phyloP scores from a whole-genome alignment of 2,888 invertebrate genomes.

The Sympetrum striolatum region DNA sequence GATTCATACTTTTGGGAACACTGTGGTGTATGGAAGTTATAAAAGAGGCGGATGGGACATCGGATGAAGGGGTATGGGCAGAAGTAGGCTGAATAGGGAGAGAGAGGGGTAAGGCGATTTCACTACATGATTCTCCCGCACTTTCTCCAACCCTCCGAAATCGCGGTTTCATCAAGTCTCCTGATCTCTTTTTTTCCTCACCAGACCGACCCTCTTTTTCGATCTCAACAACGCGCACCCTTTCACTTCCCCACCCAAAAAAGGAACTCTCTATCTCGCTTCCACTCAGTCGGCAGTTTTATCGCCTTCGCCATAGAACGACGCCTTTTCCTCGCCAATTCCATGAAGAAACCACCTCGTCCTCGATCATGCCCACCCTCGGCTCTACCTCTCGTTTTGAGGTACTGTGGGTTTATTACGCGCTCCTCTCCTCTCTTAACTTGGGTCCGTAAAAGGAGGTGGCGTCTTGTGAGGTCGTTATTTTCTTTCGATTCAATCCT shows the following conservation, averaged over 20 bases:
- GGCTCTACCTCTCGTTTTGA: background rate
- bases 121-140: constrained; percentile 13
- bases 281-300: background rate
- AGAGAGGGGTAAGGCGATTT: background rate
- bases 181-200: background rate
- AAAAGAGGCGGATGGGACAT: background rate
- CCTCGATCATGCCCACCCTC: background rate
- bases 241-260: background rate
- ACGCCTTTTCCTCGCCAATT: background rate
- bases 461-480: background rate
- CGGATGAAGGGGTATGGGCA: background rate
- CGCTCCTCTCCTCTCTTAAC: background rate
- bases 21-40: background rate
- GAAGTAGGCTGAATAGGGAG: background rate
- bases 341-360: background rate
- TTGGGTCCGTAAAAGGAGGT: background rate
- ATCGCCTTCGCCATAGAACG: constrained; percentile 12
- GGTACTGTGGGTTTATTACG: background rate
- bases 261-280: background rate
- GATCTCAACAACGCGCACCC: constrained; percentile 14
- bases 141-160: constrained; percentile 18
- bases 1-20: background rate
- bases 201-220: constrained; percentile 19
- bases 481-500: background rate
- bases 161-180: constrained; percentile 28